Conservation (phyloP, 2,113 vertebrate genomes). For the Calyptommatus sinebrachiatus region DNA sequence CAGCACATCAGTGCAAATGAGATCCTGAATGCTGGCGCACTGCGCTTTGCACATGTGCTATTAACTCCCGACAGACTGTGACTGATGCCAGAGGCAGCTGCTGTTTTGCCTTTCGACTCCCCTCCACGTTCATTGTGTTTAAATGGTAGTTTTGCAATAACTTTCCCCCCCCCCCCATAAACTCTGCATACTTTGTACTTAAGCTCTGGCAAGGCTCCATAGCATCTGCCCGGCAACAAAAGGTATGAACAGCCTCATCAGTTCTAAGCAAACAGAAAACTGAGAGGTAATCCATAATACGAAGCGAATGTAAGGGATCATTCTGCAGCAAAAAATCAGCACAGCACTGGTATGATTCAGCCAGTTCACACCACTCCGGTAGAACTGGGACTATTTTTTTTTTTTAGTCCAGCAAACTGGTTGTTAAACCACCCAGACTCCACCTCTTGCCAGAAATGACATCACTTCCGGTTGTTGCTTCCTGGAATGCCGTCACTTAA, state of each 20-base stretch:
- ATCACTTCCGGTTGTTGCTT: no score
- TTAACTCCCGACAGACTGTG: not conserved
- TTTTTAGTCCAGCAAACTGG: no score
- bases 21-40: not conserved
- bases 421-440: no score
- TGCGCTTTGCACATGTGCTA: not conserved
- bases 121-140: not conserved
- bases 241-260: not conserved
- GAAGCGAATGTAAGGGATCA: constrained; percentile 14
- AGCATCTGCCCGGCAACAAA: no score
- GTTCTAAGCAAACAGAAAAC: not conserved
- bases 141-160: not conserved
- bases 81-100: not conserved
- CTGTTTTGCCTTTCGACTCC: not conserved
- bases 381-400: no score
- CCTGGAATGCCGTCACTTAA: no score
- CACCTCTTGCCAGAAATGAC: no score
- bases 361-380: no score
- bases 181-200: not conserved
- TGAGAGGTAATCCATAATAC: not conserved
- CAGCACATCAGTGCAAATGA: not conserved
- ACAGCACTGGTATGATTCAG: not conserved
- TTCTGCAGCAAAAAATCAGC: not conserved
- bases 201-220: not conserved
- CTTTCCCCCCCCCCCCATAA: not conserved